These are phyloP conservation scores for Riparia riparia DNA, from an alignment of 2,113 vertebrate genomes.

Conservation along the genomic window DNA sequence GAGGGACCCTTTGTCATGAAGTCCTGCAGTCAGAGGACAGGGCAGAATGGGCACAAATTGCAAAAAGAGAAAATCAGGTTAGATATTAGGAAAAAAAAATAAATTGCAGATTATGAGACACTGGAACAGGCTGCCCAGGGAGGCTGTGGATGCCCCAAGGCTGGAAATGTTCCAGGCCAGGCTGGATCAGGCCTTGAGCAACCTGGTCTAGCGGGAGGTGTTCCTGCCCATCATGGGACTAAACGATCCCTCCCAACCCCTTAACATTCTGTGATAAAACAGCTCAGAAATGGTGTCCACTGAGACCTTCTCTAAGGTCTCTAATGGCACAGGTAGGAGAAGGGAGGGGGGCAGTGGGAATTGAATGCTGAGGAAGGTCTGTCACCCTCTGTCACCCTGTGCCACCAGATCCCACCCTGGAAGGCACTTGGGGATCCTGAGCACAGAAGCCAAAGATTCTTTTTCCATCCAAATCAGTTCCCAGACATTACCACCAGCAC, in stretches of 20 bases:
- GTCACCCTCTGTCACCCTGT: fast-evolving
- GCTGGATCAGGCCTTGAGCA: neutral
- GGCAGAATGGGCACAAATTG: neutral
- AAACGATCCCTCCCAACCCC: neutral
- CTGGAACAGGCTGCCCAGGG: neutral
- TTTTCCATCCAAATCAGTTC: neutral
- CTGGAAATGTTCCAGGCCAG: neutral
- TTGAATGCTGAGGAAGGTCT: neutral
- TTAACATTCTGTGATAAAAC: too few species aligned
- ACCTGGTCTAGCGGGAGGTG: neutral
- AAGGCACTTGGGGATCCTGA: neutral
- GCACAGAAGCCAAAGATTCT: neutral
- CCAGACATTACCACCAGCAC: neutral
- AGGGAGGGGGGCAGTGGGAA: neutral
- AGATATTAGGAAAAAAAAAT: neutral
- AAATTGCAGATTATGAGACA: neutral
- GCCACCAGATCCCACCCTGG: neutral
- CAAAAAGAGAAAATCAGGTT: neutral
- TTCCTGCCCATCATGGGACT: neutral
- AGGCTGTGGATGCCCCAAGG: neutral
- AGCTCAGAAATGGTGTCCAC: fast-evolving
- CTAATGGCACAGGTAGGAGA: neutral
- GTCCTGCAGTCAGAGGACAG: neutral
- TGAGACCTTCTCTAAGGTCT: fast-evolving
- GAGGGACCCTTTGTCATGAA: neutral